Evolutionary conservation across 2,888 invertebrate genomes (phyloP).

Genomic region (Philonicus albiceps): DNA sequence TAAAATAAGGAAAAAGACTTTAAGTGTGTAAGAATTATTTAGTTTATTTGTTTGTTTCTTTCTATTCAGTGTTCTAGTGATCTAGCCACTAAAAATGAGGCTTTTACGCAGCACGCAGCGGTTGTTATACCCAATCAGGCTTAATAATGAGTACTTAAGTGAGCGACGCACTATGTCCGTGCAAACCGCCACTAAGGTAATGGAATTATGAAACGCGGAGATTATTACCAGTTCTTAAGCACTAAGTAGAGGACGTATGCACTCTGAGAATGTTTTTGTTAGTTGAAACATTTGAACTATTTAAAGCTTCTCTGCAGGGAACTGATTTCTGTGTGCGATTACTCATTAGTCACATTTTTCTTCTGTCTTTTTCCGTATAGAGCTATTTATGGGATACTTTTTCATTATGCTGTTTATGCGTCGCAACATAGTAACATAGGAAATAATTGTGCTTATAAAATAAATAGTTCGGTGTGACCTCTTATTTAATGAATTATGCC

Average conservation of each 20-base stretch:
- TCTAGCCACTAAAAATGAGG: not conserved
- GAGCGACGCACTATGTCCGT: not conserved
- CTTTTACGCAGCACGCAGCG: not conserved
- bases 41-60: not conserved
- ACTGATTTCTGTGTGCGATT: not conserved
- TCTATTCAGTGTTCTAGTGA: not conserved
- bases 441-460: no score
- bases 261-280: not conserved
- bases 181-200: not conserved
- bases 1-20: not conserved
- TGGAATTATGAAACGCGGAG: not conserved
- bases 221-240: not conserved
- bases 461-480: no score
- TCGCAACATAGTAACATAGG: no score
- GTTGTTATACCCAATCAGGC: not conserved
- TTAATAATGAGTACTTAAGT: not conserved
- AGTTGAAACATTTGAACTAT: not conserved
- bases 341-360: not conserved
- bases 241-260: not conserved
- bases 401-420: no score
- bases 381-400: no score
- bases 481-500: no score
- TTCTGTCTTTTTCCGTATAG: no score
- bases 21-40: not conserved
- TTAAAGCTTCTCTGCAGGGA: not conserved